Evolutionary conservation across 2,113 vertebrate species (phyloP).

Genomic region (Callospermophilus lateralis): DNA sequence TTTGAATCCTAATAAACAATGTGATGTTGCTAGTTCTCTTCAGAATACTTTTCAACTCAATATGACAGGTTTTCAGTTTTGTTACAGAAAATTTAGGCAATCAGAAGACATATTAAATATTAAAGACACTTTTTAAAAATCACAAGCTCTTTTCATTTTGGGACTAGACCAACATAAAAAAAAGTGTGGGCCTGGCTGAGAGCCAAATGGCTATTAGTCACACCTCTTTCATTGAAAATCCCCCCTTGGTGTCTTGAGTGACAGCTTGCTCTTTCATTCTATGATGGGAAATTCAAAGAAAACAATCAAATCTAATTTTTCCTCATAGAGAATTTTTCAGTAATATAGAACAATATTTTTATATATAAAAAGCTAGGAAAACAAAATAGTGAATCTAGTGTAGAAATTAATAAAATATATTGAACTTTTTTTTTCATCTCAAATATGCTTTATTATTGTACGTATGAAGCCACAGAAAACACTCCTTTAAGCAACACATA

Average conservation of each 20-base stretch:
- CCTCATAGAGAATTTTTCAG: background rate
- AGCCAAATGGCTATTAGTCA: background rate
- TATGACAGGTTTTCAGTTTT: background rate
- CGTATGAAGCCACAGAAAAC: background rate
- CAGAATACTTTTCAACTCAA: conserved; percentile 10
- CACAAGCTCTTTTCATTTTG: background rate
- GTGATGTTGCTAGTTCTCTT: background rate
- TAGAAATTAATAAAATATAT: background rate
- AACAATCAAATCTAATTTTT: conserved; percentile 1
- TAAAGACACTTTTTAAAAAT: conserved; percentile 20
- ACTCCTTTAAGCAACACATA: background rate
- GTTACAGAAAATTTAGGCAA: background rate
- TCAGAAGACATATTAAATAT: conserved; percentile 12
- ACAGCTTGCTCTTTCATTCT: background rate
- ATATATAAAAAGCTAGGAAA: background rate
- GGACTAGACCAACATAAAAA: background rate
- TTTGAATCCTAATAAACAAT: conserved; percentile 41
- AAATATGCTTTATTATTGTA: background rate
- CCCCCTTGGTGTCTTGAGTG: background rate
- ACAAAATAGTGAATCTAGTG: background rate
- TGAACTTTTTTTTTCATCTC: background rate
- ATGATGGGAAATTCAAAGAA: background rate
- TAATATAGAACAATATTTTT: background rate
- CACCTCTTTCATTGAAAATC: background rate
- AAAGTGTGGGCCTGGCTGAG: background rate